Evolutionary conservation across 2,888 invertebrate species (phyloP).

Genomic region (Periphyllus acericola): DNA sequence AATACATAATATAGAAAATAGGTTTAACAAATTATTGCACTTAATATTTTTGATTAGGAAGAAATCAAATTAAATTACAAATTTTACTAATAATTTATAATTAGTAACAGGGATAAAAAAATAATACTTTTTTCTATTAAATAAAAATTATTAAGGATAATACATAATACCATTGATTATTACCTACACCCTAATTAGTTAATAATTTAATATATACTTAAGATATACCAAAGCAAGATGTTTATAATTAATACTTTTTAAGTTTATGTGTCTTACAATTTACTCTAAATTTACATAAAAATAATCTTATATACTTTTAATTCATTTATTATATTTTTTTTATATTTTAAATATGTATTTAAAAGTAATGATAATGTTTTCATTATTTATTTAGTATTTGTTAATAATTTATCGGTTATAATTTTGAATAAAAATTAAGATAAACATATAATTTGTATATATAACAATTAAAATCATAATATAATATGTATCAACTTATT

Average conservation of each 20-base stretch:
- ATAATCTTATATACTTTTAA: conserved; percentile 61
- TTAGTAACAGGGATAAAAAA: conserved; percentile 23
- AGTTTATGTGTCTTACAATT: conserved; percentile 55
- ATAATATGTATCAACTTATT: conserved; percentile 21
- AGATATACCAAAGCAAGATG: conserved; percentile 62
- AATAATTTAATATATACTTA: conserved; percentile 54
- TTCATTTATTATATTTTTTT: conserved; percentile 55
- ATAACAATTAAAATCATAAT: conserved; percentile 55
- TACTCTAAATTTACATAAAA: conserved; percentile 61
- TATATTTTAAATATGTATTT: conserved; percentile 52
- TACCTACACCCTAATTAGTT: conserved; percentile 61
- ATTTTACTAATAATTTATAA: conserved; percentile 16
- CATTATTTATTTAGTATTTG: conserved; percentile 38
- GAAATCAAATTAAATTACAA: conserved; percentile 35
- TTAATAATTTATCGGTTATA: conserved; percentile 49
- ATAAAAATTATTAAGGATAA: conserved; percentile 37
- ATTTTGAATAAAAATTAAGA: conserved; percentile 50
- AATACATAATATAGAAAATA: conserved; percentile 39
- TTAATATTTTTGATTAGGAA: conserved; percentile 19
- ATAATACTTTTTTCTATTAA: conserved; percentile 47
- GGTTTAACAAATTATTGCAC: conserved; percentile 49
- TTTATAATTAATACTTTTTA: conserved; percentile 56
- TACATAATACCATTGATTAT: conserved; percentile 30
- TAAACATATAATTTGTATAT: conserved; percentile 49
- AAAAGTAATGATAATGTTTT: conserved; percentile 58